Evolutionary conservation across 2,113 vertebrate genomes (phyloP), one percentile per base, ranked within the genome.

Genomic region (Leptobrachium ailaonicum): DNA sequence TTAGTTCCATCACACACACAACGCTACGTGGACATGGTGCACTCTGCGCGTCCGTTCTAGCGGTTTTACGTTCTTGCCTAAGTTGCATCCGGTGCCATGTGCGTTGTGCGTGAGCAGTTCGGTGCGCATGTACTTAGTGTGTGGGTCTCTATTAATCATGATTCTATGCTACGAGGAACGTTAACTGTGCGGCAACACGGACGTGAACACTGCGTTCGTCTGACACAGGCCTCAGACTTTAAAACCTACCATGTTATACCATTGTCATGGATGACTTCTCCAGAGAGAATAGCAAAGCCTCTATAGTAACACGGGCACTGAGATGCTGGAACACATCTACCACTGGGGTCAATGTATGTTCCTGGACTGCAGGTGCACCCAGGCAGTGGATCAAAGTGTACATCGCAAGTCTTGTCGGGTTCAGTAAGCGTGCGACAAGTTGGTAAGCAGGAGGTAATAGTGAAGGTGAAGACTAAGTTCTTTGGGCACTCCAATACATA

Each of bases 381-480:
- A 0, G 98, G 95, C 73, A 97, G 86, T 0, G 93, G 92, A 58
- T 91, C 90, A 76, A 95, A 92, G 9, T 86, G 2, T 0, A 95
- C 58, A 0, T 11, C 42, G 45, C 97, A 98, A 20, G 91, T 93
- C 75, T 79, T 13, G 6, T 97, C 95, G 0, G 83, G 82, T 80
- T 93, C 89, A 68, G 92, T 93, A 2, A 97, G 92, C 44, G 92
- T 92, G 0, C 86, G 93, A 58, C 97, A 99, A 1, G 94, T 96
- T 11, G 90, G 91, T 66, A 85, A 85, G 40, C 96, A 99, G 84
- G 89, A 84, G 45, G 83, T 89, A 84, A 96, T 92, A 69, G 67
- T 20, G 0, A 92, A 90, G 66, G 75, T 76, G 66, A 92, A 93
- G 80, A 5, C 86, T 80, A 90, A 84, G 11, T 90, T 88, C 82